Evolutionary conservation across 2,888 invertebrate genomes (phyloP).

Genomic region (Gortyna flavago): DNA sequence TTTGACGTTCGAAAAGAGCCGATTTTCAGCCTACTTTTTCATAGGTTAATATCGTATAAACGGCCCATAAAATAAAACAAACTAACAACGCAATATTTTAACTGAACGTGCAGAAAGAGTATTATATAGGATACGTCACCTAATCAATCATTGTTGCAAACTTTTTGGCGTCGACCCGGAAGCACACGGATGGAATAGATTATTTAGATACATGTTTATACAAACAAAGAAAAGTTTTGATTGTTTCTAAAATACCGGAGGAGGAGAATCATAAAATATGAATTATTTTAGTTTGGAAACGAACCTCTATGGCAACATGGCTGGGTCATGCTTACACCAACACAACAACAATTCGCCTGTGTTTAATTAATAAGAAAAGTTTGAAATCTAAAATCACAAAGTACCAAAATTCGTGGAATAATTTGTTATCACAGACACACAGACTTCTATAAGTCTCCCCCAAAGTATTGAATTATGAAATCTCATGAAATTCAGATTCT

Average conservation of each 20-base stretch:
- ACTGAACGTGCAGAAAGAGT: background rate
- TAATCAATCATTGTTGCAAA: constrained; percentile 36
- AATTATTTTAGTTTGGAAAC: background rate
- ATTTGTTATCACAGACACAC: background rate
- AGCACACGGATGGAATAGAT: background rate
- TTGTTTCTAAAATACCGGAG: background rate
- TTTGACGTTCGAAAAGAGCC: background rate
- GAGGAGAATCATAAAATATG: background rate
- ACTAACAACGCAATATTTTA: background rate
- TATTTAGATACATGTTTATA: background rate
- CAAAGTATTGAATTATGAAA: constrained; percentile 3
- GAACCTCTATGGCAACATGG: background rate
- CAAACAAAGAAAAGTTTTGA: constrained; percentile 3
- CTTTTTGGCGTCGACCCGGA: constrained; percentile 18
- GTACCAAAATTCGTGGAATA: constrained; percentile 3
- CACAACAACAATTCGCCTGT: background rate
- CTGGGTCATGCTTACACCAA: background rate
- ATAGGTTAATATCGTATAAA: background rate
- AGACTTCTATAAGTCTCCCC: constrained; percentile 3
- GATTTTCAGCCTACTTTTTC: background rate
- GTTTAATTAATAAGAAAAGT: background rate
- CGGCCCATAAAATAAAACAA: background rate
- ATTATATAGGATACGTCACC: background rate
- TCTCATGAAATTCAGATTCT: constrained; percentile 25
- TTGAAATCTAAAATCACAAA: constrained; percentile 5